phyloP scores from a whole-genome alignment of 2,888 invertebrate species.

The Lepidochrysops patricia region DNA sequence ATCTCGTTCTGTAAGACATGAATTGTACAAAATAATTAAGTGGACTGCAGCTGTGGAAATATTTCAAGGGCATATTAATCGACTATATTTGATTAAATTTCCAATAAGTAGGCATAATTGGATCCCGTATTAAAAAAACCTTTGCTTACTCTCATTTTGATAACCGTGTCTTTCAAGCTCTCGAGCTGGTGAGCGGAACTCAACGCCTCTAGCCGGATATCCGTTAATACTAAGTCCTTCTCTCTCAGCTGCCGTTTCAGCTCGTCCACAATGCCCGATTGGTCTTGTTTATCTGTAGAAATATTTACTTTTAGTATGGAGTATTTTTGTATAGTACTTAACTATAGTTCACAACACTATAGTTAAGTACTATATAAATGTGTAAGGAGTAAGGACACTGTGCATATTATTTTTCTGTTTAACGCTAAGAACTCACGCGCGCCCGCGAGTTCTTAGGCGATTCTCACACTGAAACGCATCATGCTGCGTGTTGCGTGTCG shows the following conservation, averaged over 20 bases:
- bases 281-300: conserved; percentile 66
- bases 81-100: background rate
- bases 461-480: too few species aligned
- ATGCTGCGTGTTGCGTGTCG: too few species aligned
- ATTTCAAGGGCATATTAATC: too few species aligned
- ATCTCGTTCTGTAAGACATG: conserved; percentile 86
- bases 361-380: too few species aligned
- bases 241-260: conserved; percentile 94
- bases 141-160: conserved; percentile 91
- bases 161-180: conserved; percentile 95
- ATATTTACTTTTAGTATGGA: background rate
- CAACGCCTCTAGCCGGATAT: conserved; percentile 95
- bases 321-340: too few species aligned
- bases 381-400: too few species aligned
- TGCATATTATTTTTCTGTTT: too few species aligned
- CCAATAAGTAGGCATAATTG: background rate
- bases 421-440: too few species aligned
- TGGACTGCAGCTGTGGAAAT: too few species aligned
- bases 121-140: conserved; percentile 2
- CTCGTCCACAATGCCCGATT: conserved; percentile 79
- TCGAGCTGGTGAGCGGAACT: conserved; percentile 98
- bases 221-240: conserved; percentile 96
- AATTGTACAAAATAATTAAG: background rate
- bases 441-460: too few species aligned
- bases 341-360: too few species aligned